Base-by-base conservation (phyloP, 2,113 vertebrate species). In the Xiphias gladius region DNA sequence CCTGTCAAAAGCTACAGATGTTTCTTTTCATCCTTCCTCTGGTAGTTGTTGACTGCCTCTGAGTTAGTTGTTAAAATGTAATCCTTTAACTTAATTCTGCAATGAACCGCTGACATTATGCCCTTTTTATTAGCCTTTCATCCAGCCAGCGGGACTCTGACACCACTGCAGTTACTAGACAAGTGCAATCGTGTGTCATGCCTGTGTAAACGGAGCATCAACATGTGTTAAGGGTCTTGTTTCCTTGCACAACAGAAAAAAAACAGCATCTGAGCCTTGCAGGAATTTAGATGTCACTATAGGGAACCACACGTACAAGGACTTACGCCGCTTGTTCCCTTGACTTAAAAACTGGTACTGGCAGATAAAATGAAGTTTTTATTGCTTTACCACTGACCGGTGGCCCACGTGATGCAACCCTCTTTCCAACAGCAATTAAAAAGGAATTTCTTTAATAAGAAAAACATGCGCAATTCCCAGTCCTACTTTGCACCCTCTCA, bases 51-150 rank as follows among this genome's bases (percentile, higher is more conserved):
- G 9, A 28, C 14, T 50, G 2, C 5, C 41, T 77, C 73, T 52
- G 48, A 41, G 41, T 19, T 50, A 52, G 70, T 55, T 72, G 89
- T 88, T 92, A 93, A 93, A 85, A 66, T 82, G 73, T 94, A 83
- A 94, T 81, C 73, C 76, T 91, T 85, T 76, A 89, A 86, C 87
- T 83, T 28, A 54, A 58, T 76, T 82, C 64, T 65, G 64, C 61
- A 30, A 9, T 70, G 62, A 84, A 80, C 37, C 75, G 86, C 88
- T 91, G 91, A 91, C 82, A 24, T 84, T 84, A 77, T 24, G 72
- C 24, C 30, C 5, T 72, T 87, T 94, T 95, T 92, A 92, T 86
- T 81, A 79, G 73, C 24, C 52, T 78, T 32, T 70, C 57, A 17
- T 57, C 39, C 55, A 73, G 43, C 65, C 64, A 66, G 79, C 79